phyloP scores from a whole-genome alignment of 1,140 invertebrate genomes.

The Zaprionus africanus region DNA sequence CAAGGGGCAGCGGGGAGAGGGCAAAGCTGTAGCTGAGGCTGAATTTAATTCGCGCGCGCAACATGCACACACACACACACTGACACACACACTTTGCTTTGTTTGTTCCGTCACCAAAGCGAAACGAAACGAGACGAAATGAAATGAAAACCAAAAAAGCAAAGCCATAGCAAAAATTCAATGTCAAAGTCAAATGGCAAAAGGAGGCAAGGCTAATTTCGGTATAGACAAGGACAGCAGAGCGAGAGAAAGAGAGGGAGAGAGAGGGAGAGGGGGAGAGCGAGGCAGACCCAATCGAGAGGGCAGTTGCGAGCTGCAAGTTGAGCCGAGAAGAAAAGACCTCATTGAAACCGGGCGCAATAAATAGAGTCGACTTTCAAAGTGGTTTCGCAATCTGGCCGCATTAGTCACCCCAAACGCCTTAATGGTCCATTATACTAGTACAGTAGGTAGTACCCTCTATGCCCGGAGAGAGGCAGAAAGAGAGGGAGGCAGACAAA shows the following conservation, averaged over 20 bases:
- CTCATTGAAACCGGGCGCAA: constrained; percentile 6
- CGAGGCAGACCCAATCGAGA: neutral
- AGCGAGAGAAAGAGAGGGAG: neutral
- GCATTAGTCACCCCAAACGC: constrained; percentile 8
- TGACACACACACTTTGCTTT: constrained; percentile 14
- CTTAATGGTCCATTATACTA: constrained; percentile 1
- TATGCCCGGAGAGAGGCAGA: neutral
- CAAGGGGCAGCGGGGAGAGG: neutral
- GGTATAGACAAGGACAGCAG: neutral
- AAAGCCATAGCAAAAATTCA: constrained; percentile 25
- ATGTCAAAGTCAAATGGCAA: constrained; percentile 32
- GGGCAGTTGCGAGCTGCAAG: neutral
- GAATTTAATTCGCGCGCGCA: constrained; percentile 40
- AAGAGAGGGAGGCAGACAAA: neutral
- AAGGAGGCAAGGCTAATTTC: constrained; percentile 18
- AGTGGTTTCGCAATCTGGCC: neutral
- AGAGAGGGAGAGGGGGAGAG: neutral
- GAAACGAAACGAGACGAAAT: constrained; percentile 29
- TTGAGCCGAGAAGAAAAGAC: neutral
- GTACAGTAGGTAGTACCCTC: neutral
- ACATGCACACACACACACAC: constrained; percentile 30
- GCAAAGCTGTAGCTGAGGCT: constrained; percentile 21
- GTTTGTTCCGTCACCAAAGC: constrained; percentile 44
- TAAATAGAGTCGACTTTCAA: constrained; percentile 16
- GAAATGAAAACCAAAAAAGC: constrained; percentile 12